Percentiles rank a stretch among this genome's conserved stretches.
Evolutionary conservation across 2,113 vertebrate genomes (phyloP).

Genomic region (Elachura formosa): DNA sequence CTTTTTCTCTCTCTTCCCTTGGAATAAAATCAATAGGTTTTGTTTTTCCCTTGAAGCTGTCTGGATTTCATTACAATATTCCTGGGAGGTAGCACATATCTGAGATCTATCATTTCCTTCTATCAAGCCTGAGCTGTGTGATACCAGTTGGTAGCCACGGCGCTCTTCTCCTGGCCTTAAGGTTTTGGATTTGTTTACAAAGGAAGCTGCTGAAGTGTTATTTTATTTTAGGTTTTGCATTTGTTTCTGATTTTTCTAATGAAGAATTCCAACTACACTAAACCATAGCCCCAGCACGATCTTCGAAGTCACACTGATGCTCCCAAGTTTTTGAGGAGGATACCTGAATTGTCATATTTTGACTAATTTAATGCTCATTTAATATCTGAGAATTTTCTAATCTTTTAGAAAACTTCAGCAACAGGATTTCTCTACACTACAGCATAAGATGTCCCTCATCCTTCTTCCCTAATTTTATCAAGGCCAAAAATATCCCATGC

Average conservation of each 20-base stretch:
- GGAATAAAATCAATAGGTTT: slow-evolving; percentile 27
- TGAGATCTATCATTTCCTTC: background rate
- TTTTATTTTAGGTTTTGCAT: background rate
- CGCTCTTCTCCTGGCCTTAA: background rate
- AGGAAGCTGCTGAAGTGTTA: background rate
- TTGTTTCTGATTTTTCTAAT: background rate
- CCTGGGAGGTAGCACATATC: slow-evolving; percentile 10
- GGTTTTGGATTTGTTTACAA: background rate
- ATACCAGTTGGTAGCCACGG: background rate
- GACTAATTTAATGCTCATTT: background rate
- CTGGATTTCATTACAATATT: slow-evolving; percentile 39
- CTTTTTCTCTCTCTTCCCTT: background rate
- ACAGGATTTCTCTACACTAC: background rate
- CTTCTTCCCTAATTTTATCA: background rate
- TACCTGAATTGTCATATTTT: background rate
- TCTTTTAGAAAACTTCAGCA: background rate
- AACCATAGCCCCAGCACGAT: background rate
- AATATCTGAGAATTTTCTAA: background rate
- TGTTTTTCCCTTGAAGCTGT: background rate
- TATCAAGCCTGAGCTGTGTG: background rate
- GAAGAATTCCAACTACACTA: background rate
- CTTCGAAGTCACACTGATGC: background rate
- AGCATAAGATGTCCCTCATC: background rate
- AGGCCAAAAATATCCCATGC: background rate
- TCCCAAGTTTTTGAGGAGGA: background rate